A percentile compares a stretch with the other conserved stretches of the same genome.
These are phyloP conservation scores for Hippolais icterina DNA, from an alignment of 2,113 vertebrate genomes.

Conservation along the genomic window DNA sequence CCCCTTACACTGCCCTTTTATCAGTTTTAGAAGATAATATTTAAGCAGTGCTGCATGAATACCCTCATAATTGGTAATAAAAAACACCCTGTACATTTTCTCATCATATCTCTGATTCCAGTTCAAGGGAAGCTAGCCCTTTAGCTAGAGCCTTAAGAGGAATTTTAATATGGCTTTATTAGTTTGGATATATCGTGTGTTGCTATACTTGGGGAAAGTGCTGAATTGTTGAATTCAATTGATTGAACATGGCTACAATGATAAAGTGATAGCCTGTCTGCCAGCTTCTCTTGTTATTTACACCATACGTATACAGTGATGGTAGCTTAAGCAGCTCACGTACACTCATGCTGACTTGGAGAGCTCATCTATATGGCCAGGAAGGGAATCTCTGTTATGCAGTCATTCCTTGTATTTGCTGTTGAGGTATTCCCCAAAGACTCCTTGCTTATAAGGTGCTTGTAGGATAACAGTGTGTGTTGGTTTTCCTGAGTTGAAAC, in stretches of 20 bases:
- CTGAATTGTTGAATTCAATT: not conserved
- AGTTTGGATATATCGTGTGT: not conserved
- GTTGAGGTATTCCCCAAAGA: not conserved
- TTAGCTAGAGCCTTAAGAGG: not conserved
- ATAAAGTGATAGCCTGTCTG: not conserved
- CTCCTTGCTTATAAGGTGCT: not conserved
- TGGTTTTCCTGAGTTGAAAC: not conserved
- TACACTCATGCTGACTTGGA: not conserved
- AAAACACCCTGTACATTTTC: not conserved
- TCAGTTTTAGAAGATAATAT: constrained; percentile 34
- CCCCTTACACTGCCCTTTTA: not conserved
- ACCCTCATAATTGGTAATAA: constrained; percentile 19
- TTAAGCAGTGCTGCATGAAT: not conserved
- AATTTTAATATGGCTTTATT: not conserved
- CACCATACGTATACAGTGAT: not conserved
- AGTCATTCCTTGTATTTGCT: not conserved
- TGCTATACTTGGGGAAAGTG: not conserved
- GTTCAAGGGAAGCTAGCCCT: not conserved
- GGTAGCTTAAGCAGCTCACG: not conserved
- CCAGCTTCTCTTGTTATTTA: not conserved
- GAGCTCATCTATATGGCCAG: not conserved
- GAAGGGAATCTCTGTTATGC: not conserved
- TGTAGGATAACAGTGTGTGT: not conserved
- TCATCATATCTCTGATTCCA: constrained; percentile 17
- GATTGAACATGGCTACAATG: not conserved